Evolutionary conservation across 2,113 vertebrate species (phyloP).

Genomic region (Lepisosteus osseus): DNA sequence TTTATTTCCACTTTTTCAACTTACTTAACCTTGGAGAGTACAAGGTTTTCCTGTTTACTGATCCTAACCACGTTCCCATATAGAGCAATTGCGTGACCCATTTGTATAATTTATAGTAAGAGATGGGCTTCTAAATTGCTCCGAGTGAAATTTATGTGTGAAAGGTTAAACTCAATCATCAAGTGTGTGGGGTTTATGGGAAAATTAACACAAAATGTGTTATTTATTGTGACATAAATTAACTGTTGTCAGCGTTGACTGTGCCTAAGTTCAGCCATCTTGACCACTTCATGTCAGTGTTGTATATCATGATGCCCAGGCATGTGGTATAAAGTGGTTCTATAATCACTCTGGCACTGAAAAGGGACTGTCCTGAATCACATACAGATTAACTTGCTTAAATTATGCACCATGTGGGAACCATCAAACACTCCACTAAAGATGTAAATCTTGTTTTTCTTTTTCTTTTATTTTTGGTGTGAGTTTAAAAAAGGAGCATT

Average conservation of each 20-base stretch:
- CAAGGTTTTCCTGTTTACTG: not conserved
- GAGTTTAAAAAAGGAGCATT: constrained; percentile 2
- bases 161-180: constrained; percentile 21
- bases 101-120: not conserved
- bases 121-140: not conserved
- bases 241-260: constrained; percentile 3
- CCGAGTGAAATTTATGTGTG: constrained; percentile 20
- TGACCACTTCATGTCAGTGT: not conserved
- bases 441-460: constrained; percentile 33
- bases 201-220: constrained; percentile 34
- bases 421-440: constrained; percentile 29
- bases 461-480: constrained; percentile 9
- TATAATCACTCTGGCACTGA: not conserved
- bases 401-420: constrained; percentile 40
- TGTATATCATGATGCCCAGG: constrained; percentile 15
- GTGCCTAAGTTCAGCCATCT: not conserved
- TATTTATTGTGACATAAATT: constrained; percentile 34
- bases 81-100: not conserved
- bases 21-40: not conserved
- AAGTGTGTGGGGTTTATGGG: constrained; percentile 30
- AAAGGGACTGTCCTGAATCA: constrained; percentile 23
- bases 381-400: constrained; percentile 34
- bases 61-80: constrained; percentile 3
- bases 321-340: constrained; percentile 10
- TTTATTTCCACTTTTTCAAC: no score